Evolutionary conservation across 2,888 invertebrate genomes (phyloP), one percentile per base, ranked within the genome.

Genomic region (Polydesmus complanatus): DNA sequence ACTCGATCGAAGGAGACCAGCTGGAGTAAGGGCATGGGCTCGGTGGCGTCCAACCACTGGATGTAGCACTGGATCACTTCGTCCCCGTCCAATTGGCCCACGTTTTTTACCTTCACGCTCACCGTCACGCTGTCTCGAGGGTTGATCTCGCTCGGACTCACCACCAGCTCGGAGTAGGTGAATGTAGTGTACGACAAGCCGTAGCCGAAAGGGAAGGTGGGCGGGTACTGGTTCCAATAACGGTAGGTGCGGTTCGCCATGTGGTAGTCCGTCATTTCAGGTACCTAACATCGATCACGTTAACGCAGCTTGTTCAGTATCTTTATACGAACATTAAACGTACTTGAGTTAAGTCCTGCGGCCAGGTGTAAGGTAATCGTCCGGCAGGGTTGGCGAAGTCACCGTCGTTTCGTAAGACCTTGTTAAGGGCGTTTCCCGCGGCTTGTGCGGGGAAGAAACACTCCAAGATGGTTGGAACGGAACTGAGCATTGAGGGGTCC

Each of bases 21-120:
- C 37, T 62, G 62, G 3, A 62, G 52, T n/a, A n/a, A 18, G 18
- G 62, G 62, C 62, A 62, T 62, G 1, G 47, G 52, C 54, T 60
- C 60, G 2, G 51, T n/a, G 21, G 60, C 48, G 50, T 47, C 52
- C 19, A n/a, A 23, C 62, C 62, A 62, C 5, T 60, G 60, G 52
- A 62, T 62, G 22, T 62, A 62, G 47, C 53, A 50, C 47, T 62
- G 62, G 23, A 62, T 59, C 18, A 62, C 62, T 47, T 62, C 62
- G 22, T 62, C 62, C 22, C 60, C 62, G 37, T 60, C 56, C 19
- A 50, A 25, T 51, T 14, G n/a, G 19, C 62, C 62, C 51, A 47
- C 49, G 27, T 62, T 62, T 50, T 37, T 14, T 11, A 62, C 56
- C 2, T 21, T 50, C 18, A 51, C 62, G 23, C 47, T 26, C 27